phyloP scores from a whole-genome alignment of 1,140 invertebrate genomes.

The Calliphora vicina region DNA sequence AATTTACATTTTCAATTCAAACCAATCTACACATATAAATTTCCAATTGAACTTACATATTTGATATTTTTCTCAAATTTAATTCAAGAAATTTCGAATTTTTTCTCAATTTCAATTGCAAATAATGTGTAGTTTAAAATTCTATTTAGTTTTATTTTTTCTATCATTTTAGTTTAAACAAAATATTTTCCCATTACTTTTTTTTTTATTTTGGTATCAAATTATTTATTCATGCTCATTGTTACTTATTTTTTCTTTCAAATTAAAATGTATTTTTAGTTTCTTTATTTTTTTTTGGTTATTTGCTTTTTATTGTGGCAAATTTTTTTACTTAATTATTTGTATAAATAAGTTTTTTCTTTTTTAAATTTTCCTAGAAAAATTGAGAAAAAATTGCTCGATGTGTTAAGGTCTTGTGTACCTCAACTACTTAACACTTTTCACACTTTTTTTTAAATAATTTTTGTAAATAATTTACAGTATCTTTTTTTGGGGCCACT shows the following conservation, averaged over 20 bases:
- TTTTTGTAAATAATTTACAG: not conserved
- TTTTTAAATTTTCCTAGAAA: slow-evolving; percentile 1
- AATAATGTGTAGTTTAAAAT: not conserved
- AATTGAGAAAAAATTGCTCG: no score
- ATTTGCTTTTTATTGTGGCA: slow-evolving; percentile 4
- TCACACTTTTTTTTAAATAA: not conserved
- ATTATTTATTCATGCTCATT: slow-evolving; percentile 28
- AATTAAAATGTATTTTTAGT: slow-evolving; percentile 3
- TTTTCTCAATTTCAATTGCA: no score
- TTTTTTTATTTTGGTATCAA: not conserved
- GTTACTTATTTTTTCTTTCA: not conserved
- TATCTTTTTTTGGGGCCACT: not conserved
- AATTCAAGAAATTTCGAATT: not conserved
- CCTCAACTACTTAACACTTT: not conserved
- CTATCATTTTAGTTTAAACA: not conserved
- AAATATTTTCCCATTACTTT: not conserved
- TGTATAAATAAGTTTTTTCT: slow-evolving; percentile 5
- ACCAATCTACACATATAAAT: not conserved
- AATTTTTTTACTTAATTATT: not conserved
- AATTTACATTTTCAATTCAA: no score
- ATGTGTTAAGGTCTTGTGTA: not conserved
- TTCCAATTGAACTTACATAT: not conserved
- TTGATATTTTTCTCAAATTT: not conserved
- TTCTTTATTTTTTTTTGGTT: slow-evolving; percentile 1
- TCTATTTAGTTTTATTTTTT: not conserved